phyloP scores from a whole-genome alignment of 2,888 invertebrate species.

The Tiphia femorata region DNA sequence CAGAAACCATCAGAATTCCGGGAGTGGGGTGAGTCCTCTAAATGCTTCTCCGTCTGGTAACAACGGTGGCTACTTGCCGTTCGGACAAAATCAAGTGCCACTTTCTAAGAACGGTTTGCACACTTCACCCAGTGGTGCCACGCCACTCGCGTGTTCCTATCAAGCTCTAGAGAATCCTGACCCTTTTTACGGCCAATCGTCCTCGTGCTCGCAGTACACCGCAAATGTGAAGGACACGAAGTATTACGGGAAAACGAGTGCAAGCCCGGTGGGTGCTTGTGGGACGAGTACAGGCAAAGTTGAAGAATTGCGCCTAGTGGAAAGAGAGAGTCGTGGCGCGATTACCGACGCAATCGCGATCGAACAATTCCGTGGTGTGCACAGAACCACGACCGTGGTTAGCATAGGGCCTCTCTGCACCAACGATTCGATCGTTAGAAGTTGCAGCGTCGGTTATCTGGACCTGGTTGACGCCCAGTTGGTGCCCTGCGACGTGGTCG shows the following conservation, averaged over 20 bases:
- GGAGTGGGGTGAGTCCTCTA: slow-evolving; percentile 15
- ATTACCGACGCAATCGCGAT: no score
- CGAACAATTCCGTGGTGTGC: slow-evolving; percentile 47
- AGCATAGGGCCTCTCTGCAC: slow-evolving; percentile 76
- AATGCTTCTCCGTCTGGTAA: no score
- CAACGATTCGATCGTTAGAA: slow-evolving; percentile 82
- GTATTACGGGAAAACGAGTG: slow-evolving; percentile 46
- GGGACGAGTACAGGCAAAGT: slow-evolving; percentile 28
- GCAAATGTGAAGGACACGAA: slow-evolving; percentile 49
- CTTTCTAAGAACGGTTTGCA: slow-evolving; percentile 41
- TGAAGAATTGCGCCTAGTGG: slow-evolving; percentile 79
- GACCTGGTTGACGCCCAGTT: slow-evolving; percentile 84
- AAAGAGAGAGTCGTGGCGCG: no score
- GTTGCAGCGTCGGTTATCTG: slow-evolving; percentile 90
- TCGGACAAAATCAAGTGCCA: slow-evolving; percentile 13
- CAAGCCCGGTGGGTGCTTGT: slow-evolving; percentile 23
- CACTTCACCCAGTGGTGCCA: slow-evolving; percentile 33
- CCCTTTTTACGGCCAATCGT: slow-evolving; percentile 39
- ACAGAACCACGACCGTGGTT: slow-evolving; percentile 74
- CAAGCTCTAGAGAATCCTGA: slow-evolving; percentile 53
- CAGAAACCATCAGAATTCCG: slow-evolving; percentile 53
- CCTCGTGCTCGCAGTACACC: slow-evolving; percentile 38
- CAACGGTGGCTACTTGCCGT: slow-evolving; percentile 4
- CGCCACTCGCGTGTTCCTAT: slow-evolving; percentile 59
- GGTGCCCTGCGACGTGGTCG: slow-evolving; percentile 80